phyloP scores from a whole-genome alignment of 2,888 invertebrate genomes.

The Cheilosia pagana region DNA sequence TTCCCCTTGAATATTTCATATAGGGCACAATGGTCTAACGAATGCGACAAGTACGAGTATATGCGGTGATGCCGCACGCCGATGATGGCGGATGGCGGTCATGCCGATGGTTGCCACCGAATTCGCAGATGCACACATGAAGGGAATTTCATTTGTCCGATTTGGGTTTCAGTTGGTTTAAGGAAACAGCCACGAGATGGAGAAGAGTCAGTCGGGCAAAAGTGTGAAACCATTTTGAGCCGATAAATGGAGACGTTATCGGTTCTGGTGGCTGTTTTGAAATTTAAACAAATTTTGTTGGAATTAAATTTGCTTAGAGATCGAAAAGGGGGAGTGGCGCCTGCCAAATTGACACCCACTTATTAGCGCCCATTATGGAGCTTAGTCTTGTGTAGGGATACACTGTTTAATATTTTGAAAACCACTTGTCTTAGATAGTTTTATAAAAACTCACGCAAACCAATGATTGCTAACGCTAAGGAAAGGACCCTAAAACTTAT shows the following conservation, averaged over 20 bases:
- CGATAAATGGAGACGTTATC: too few species aligned
- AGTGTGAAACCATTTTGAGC: not conserved
- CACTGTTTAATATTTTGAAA: too few species aligned
- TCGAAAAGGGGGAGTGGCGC: not conserved
- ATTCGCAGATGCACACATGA: constrained; percentile 9
- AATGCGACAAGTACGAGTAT: constrained; percentile 45
- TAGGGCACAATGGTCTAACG: constrained; percentile 36
- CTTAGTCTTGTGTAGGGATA: too few species aligned
- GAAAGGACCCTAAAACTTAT: too few species aligned
- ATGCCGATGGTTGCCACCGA: constrained; percentile 19
- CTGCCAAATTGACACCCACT: not conserved
- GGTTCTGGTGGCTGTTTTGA: too few species aligned
- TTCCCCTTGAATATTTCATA: not conserved
- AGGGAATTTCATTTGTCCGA: constrained; percentile 45
- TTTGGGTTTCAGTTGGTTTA: constrained; percentile 36
- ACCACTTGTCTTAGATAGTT: too few species aligned
- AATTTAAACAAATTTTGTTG: too few species aligned
- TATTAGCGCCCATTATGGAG: too few species aligned
- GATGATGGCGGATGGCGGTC: constrained; percentile 33
- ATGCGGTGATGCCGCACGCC: constrained; percentile 27
- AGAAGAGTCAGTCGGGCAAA: not conserved
- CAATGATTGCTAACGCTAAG: too few species aligned
- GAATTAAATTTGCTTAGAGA: too few species aligned
- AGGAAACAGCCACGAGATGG: not conserved
- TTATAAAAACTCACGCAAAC: too few species aligned